Base-by-base conservation (phyloP, 2,797 vertebrate genomes). In the Catostomus latipinnis region DNA sequence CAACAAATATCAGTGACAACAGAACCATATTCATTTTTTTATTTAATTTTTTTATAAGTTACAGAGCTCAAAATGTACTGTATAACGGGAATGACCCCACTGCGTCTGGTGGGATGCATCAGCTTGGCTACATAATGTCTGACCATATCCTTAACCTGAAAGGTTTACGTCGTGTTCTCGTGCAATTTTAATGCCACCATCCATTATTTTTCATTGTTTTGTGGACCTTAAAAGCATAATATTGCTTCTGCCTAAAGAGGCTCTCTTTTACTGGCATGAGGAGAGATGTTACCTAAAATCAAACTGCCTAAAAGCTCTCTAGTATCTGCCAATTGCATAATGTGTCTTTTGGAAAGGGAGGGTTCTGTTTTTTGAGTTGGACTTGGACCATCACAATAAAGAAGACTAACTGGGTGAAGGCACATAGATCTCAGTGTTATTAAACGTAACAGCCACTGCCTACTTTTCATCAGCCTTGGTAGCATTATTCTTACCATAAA, bases 251-350 rank as follows among this genome's bases (percentile, higher is more conserved):
- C 34, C 34, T 34, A 34, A 34, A 34, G 34, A 34, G 46, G 54
- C 53, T 77, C 52, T 53, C 77, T 80, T 82, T 68, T 74, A 77
- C 60, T 34, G 71, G 61, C 48, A 73, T 81, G 62, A 63, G 48
- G 50, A 77, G 62, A 14, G 65, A 76, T 71, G 76, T 77, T 76
- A 83, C 48, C 76, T 70, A 83, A 72, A 82, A 74, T 71, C 72
- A 62, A 13, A 60, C 67, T 16, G 66, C 72, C 60, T 57, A 6
- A 46, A 72, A 72, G 76, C 58, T 68, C 62, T 81, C 80, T 78
- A 66, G 61, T 8, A 22, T 76, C 80, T 66, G 72, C 65, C 68
- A 45, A 66, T 85, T 84, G 78, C 49, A 65, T 84, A 84, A 84
- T 78, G 53, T 65, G 65, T 69, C 58, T 65, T 34, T 67, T 78